Percentiles rank a stretch among this genome's conserved stretches.
Conservation (phyloP, 2,888 invertebrate genomes). For the Chymomyza amoena region DNA sequence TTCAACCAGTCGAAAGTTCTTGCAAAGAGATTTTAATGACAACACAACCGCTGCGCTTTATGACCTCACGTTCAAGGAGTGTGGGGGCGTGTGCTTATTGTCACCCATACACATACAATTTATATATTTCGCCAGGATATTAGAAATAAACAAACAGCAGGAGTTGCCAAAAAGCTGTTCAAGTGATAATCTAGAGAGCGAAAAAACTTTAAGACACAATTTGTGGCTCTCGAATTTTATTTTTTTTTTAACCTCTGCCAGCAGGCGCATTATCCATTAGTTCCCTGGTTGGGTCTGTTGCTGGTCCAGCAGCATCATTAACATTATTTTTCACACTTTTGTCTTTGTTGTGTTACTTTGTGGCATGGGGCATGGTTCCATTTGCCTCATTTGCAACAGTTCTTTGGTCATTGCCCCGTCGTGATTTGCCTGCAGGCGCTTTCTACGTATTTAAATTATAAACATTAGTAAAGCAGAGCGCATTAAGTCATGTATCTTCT, state of each 20-base stretch:
- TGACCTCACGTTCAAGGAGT: constrained; percentile 37
- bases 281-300: not conserved
- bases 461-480: constrained; percentile 6
- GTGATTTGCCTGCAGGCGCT: constrained; percentile 14
- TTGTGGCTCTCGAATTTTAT: constrained; percentile 7
- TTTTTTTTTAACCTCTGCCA: not conserved
- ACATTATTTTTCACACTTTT: constrained; percentile 65
- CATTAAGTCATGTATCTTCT: not conserved
- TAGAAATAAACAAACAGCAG: constrained; percentile 66
- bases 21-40: constrained; percentile 71
- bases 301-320: constrained; percentile 51
- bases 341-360: constrained; percentile 3
- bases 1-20: constrained; percentile 36
- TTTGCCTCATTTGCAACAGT: not conserved
- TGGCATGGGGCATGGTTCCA: not conserved
- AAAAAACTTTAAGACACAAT: constrained; percentile 31
- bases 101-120: constrained; percentile 23
- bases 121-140: constrained; percentile 48
- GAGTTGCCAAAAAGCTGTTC: constrained; percentile 24
- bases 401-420: constrained; percentile 57
- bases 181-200: constrained; percentile 40
- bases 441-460: not conserved
- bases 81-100: constrained; percentile 67
- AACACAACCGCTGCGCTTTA: constrained; percentile 65
- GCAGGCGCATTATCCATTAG: not conserved